phyloP scores from a whole-genome alignment of 2,113 vertebrate species.

The Brevimyrus niger region DNA sequence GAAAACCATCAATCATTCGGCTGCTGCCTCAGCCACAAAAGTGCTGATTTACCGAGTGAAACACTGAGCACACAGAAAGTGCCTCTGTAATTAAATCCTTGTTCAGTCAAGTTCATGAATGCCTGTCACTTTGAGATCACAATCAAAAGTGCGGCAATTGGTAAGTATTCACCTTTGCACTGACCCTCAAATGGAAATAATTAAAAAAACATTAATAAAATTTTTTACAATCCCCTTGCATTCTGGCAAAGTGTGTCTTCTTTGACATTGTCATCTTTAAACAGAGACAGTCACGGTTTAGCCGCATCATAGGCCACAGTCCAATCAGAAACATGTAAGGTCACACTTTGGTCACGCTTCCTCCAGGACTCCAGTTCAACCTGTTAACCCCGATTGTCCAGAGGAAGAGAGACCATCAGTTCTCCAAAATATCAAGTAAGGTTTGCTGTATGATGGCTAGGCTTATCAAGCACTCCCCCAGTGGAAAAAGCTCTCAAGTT shows the following conservation, averaged over 20 bases:
- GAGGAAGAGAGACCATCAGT: not conserved
- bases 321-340: not conserved
- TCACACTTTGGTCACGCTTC: not conserved
- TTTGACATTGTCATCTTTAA: not conserved
- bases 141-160: not conserved
- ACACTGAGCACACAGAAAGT: not conserved
- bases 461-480: not conserved
- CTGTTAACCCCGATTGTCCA: not conserved
- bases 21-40: not conserved
- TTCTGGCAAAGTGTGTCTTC: not conserved
- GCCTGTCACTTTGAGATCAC: not conserved
- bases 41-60: not conserved
- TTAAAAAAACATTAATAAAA: not conserved
- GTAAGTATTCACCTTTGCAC: not conserved
- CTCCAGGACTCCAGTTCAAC: not conserved
- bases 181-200: not conserved
- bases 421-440: not conserved
- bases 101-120: not conserved
- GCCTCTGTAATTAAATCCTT: not conserved
- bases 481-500: not conserved
- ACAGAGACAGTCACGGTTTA: not conserved
- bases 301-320: not conserved
- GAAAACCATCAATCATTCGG: not conserved
- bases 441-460: not conserved
- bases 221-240: not conserved